phyloP scores from a whole-genome alignment of 2,113 vertebrate species.

The Murina feae region DNA sequence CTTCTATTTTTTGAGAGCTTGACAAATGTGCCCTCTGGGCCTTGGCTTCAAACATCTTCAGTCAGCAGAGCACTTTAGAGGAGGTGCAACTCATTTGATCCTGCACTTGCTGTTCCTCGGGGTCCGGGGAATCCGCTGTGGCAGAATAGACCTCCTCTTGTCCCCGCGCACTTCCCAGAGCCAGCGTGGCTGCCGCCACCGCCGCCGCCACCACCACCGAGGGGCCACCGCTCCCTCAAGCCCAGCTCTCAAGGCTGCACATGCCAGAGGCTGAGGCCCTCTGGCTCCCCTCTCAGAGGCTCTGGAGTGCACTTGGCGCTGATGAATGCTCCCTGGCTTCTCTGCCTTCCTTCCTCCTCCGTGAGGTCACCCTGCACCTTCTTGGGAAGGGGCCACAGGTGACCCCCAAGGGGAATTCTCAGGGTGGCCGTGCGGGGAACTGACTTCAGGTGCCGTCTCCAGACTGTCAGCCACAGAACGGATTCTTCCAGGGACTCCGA shows the following conservation, averaged over 20 bases:
- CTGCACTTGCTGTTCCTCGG: conserved; percentile 65
- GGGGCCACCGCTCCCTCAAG: background rate
- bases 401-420: background rate
- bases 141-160: background rate
- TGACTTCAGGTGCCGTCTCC: background rate
- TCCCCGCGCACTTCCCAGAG: rapidly evolving
- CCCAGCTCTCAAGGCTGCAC: background rate
- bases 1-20: conserved; percentile 85
- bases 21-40: conserved; percentile 83
- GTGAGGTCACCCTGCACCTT: conserved; percentile 16
- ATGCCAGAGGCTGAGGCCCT: rapidly evolving
- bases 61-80: conserved; percentile 78
- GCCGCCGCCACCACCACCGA: no score
- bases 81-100: conserved; percentile 82
- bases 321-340: background rate
- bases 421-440: background rate
- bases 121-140: background rate
- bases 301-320: background rate
- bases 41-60: conserved; percentile 84
- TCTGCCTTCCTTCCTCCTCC: background rate
- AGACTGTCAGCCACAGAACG: background rate
- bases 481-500: background rate
- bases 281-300: background rate
- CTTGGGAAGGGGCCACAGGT: conserved; percentile 3
- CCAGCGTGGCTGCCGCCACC: background rate